Percentiles rank a stretch among this genome's conserved stretches.
phyloP scores from a whole-genome alignment of 1,140 invertebrate genomes.

The Bombus waltoni region DNA sequence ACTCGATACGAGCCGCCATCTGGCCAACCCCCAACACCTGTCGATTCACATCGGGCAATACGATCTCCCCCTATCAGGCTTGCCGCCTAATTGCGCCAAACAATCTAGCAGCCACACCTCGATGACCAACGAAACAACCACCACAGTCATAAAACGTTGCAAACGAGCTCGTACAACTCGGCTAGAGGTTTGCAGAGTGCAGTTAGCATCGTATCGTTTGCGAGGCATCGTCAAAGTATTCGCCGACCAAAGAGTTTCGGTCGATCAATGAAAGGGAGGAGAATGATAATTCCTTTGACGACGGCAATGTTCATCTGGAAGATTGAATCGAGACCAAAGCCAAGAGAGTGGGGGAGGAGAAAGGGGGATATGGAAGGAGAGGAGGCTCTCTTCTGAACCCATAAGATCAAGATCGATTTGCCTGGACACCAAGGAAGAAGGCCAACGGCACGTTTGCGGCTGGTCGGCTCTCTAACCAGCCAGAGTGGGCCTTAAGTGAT shows the following conservation, averaged over 20 bases:
- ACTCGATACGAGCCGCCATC: not conserved
- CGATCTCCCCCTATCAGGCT: not conserved
- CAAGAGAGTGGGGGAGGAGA: not conserved
- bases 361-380: no score
- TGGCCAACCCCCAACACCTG: not conserved
- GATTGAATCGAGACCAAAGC: slow-evolving; percentile 15
- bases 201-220: not conserved
- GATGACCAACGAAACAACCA: not conserved
- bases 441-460: slow-evolving; percentile 21
- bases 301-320: not conserved
- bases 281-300: slow-evolving; percentile 40
- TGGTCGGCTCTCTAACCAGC: slow-evolving; percentile 25
- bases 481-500: slow-evolving; percentile 53
- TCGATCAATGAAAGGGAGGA: not conserved
- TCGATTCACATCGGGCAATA: not conserved
- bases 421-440: slow-evolving; percentile 26
- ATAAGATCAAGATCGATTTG: slow-evolving; percentile 47
- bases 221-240: not conserved
- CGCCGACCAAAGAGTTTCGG: not conserved
- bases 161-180: not conserved
- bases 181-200: not conserved
- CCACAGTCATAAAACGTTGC: not conserved
- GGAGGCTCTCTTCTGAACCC: not conserved
- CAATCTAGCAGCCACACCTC: not conserved
- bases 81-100: not conserved